Evolutionary conservation across 1,140 invertebrate species (phyloP), one percentile per base, ranked within the genome.

Genomic region (Drosophila subobscura): DNA sequence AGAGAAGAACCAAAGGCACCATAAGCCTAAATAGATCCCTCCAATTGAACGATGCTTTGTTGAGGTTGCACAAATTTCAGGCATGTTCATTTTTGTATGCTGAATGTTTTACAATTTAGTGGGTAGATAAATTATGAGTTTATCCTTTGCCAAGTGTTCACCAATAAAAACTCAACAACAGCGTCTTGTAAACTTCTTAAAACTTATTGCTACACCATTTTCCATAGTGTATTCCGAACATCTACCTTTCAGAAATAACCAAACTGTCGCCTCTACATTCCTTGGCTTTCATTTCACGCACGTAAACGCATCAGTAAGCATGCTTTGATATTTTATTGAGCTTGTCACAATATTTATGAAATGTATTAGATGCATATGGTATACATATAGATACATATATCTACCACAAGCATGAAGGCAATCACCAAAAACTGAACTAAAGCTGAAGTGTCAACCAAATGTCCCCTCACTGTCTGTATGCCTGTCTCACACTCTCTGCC

Each of bases 321-420:
- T 70, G 78, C 78, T 86, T 88, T 81, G 74, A 88, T 81, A 86
- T 86, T 86, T 86, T 86, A 88, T 86, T 86, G 81, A 88, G 74
- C 83, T 78, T 86, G 71, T 88, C 83, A 86, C 76, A 88, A 86
- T 86, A 88, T 88, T 86, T 81, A 81, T 86, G 61, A 85, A 75
- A 78, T 81, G 59, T 86, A 88, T 81, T 86, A 74, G 68, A 68
- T 70, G 61, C 45, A 61, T 78, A 60, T 77, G 51, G 12, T 10
- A 29, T 46, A 12, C 16, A 51, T 12, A 52, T 52, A 37, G 2
- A 37, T 56, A 42, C 33, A 29, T 45, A 40, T 42, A 64, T 64
- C 42, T 23, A 22, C 23, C 16, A 50, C 6, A 44, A 14, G 20
- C 23, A 40, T 52, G 50, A 52, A 20, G 27, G 56, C 64, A 52